These are phyloP conservation scores for Hydractinia symbiolongicarpus DNA, from an alignment of 30 jellyfish, hydroid and myxozoan species.

Conservation along the genomic window DNA sequence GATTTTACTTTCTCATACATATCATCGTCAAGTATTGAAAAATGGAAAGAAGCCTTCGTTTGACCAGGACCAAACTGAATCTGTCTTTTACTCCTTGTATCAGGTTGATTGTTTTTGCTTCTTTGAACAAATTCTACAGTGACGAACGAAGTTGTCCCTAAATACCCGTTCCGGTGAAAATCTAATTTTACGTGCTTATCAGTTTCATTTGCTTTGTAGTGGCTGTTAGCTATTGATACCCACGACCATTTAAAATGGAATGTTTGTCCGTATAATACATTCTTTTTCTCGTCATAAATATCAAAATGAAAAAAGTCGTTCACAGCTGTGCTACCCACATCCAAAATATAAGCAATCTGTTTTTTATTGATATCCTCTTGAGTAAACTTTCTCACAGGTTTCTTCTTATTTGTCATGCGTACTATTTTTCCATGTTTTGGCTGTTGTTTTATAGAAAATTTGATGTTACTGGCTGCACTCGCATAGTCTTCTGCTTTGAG, in stretches of 20 bases:
- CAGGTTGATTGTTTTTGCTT: conserved; percentile 54
- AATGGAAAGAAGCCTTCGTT: conserved; percentile 41
- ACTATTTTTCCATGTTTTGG: conserved; percentile 75
- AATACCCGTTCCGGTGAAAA: conserved; percentile 69
- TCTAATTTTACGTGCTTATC: conserved; percentile 46
- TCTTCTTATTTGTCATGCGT: conserved; percentile 28
- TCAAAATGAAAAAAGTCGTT: conserved; percentile 75
- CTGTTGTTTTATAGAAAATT: conserved; percentile 41
- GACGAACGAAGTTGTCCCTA: conserved; percentile 71
- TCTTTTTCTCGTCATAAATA: conserved; percentile 66
- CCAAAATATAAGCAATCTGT: conserved; percentile 43
- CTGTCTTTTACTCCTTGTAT: conserved; percentile 50
- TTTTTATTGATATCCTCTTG: conserved; percentile 64
- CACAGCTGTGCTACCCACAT: conserved; percentile 51
- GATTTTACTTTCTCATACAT: conserved; percentile 54
- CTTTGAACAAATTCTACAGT: conserved; percentile 31
- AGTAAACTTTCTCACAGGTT: conserved; percentile 43
- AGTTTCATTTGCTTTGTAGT: conserved; percentile 65
- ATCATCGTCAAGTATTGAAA: conserved; percentile 58
- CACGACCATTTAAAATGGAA: conserved; percentile 90
- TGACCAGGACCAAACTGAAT: conserved; percentile 88
- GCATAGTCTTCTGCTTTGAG: conserved; percentile 68
- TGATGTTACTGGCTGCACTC: conserved; percentile 39
- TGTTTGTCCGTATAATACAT: conserved; percentile 57
- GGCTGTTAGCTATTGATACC: conserved; percentile 45